Evolutionary conservation across 1,140 invertebrate species (phyloP), one percentile per base, ranked within the genome.

Genomic region (Caerostris darwini): DNA sequence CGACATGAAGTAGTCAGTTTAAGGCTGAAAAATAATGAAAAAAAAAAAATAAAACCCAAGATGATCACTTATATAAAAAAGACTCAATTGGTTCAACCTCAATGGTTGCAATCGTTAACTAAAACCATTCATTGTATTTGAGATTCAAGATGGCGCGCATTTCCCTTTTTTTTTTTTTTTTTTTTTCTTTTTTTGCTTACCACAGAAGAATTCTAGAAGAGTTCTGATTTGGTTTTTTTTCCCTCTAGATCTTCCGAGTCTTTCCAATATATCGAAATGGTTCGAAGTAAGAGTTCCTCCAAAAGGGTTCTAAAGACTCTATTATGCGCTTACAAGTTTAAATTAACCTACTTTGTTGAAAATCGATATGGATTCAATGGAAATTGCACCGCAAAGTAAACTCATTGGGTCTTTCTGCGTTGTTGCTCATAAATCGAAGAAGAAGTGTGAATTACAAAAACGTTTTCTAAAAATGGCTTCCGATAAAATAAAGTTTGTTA

Each of bases 121-220:
- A 92, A 92, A 92, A 92, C 81, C 90, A 92, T 92, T 92, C 90
- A 92, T 92, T 92, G 90, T 92, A 92, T 85, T 92, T 92, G 90
- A 54, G 58, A 92, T 92, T 92, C 90, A 92, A 92, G 54, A 92
- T 92, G 90, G 90, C 90, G 69, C n/a, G 54, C 67, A 85, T 85
- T 85, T 54, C n/a, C 50, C 14, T n/a, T 54, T 71, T 77, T 54
- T 90, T 90, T 34, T 82, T 59, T 34, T 69, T n/a, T n/a, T n/a
- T n/a, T 77, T 54, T 90, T 90, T 34, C 61, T 59, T 34, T 69
- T 19, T 81, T 59, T 82, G 19, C 56, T n/a, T 61, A 59, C 56
- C 56, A 56, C 69, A 89, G 34, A 69, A 61, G 87, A 89, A 69
- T 91, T 91, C 57, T 81, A 17, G 50, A 82, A 82, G 69, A 71